Base-by-base conservation (phyloP, 2,113 vertebrate genomes). In the Chrysemys picta region DNA sequence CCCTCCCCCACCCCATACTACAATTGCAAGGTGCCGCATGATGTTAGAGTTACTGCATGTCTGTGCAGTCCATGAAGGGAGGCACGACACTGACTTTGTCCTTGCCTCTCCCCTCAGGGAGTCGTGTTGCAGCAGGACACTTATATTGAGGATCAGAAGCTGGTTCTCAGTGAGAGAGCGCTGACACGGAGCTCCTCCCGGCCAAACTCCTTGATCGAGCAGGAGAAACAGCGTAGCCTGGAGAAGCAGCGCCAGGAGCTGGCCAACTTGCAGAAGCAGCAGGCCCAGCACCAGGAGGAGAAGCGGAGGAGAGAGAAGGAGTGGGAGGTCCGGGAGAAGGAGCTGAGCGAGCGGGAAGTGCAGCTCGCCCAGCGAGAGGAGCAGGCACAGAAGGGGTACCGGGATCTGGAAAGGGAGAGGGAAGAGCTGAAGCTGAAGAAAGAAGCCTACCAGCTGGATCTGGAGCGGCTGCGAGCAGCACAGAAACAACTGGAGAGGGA, bases 151-250 rank as follows among this genome's bases (percentile, higher is more conserved):
- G 99, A 99, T 92, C 99, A 99, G 98, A 99, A 99, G 80, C 98
- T 99, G 97, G 97, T 98, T 86, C 97, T 99, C 95, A 99, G 93
- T 0, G 99, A 99, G 98, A 98, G 98, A 59, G 97, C 97, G 3
- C 93, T 97, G 10, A 97, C 97, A 0, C 98, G 99, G 10, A 95
- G 98, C 50, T 91, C 95, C 9, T 98, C 98, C 2, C 98, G 99
- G 16, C 99, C 99, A 24, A 97, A 98, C 91, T 99, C 99, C 0
- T 98, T 99, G 94, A 98, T 99, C 3, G 99, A 99, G 94, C 99
- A 99, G 97, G 99, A 99, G 98, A 99, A 99, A 98, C 99, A 99
- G 98, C 99, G 99, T 89, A 99, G 98, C 98, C 97, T 99, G 97
- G 99, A 99, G 97, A 99, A 99, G 97, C 99, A 99, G 97, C 98